A percentile compares a stretch with the other conserved stretches of the same genome.
phyloP scores from a whole-genome alignment of 2,797 vertebrate genomes.

The Knipowitschia caucasica region DNA sequence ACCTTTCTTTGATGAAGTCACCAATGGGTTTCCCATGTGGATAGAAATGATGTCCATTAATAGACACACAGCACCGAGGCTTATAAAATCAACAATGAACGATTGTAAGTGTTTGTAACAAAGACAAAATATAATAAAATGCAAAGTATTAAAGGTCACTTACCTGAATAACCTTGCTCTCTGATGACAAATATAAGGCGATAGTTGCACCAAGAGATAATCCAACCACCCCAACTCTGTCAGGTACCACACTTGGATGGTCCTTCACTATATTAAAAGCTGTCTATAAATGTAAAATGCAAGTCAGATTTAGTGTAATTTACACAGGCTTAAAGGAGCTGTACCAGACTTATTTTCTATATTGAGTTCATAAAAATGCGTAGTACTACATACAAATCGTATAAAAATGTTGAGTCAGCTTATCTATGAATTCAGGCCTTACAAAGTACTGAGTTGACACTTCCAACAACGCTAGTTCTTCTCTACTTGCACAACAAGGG shows the following conservation, averaged over 20 bases:
- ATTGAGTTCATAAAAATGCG: too few species aligned
- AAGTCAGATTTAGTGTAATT: too few species aligned
- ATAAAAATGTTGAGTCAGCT: too few species aligned
- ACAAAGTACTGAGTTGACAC: too few species aligned
- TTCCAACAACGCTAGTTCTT: too few species aligned
- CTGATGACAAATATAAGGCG: conserved; percentile 26
- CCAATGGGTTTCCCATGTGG: accelerated
- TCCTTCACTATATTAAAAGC: conserved; percentile 61
- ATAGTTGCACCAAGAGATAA: conserved; percentile 59
- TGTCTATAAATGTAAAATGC: conserved; percentile 36
- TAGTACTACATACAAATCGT: too few species aligned
- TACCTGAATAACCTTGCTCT: conserved; percentile 46
- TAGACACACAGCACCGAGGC: conserved; percentile 66
- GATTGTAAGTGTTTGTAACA: too few species aligned
- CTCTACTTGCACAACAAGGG: too few species aligned
- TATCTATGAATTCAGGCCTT: too few species aligned
- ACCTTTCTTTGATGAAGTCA: accelerated
- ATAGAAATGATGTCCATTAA: conserved; percentile 48
- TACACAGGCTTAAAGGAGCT: too few species aligned
- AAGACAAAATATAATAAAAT: neutral
- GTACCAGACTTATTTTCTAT: too few species aligned
- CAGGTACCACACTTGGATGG: conserved; percentile 60
- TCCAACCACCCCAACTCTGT: conserved; percentile 62
- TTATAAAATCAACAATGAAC: conserved; percentile 29
- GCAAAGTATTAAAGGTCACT: neutral